Evolutionary conservation across 2,797 vertebrate genomes (phyloP).

Genomic region (Crax fasciolata): DNA sequence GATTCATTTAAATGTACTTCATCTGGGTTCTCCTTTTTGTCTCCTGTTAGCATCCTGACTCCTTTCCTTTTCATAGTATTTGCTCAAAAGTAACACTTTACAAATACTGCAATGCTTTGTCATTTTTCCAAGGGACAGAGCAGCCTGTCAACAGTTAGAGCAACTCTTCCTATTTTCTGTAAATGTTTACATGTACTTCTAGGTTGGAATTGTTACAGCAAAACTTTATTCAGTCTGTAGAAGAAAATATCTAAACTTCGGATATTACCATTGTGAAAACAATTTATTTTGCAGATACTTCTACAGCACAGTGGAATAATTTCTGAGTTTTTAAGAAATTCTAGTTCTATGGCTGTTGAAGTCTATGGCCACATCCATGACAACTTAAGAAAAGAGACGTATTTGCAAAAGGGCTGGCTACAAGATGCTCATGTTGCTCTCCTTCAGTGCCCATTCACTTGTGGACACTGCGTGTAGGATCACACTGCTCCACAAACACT

Average conservation of each 20-base stretch:
- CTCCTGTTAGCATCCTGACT: not conserved
- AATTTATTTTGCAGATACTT: not conserved
- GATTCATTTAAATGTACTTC: not conserved
- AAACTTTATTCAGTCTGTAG: not conserved
- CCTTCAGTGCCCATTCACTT: not conserved
- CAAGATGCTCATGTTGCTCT: not conserved
- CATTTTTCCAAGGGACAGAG: not conserved
- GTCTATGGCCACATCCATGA: not conserved
- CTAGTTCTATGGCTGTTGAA: not conserved
- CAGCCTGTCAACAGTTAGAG: not conserved
- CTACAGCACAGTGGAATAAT: not conserved
- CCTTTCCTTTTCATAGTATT: not conserved
- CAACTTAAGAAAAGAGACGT: not conserved
- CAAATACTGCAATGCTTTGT: not conserved
- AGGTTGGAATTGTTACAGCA: not conserved
- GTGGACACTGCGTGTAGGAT: not conserved
- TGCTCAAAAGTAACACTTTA: not conserved
- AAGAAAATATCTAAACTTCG: not conserved
- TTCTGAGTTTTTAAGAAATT: constrained; percentile 6
- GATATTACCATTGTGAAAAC: not conserved
- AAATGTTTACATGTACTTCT: not conserved
- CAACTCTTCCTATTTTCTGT: not conserved
- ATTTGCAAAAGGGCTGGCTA: not conserved
- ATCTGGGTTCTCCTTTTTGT: not conserved
- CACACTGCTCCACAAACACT: not conserved